These are phyloP conservation scores for Leptodactylus fallax DNA, from an alignment of 2,797 vertebrate genomes.

Conservation along the genomic window DNA sequence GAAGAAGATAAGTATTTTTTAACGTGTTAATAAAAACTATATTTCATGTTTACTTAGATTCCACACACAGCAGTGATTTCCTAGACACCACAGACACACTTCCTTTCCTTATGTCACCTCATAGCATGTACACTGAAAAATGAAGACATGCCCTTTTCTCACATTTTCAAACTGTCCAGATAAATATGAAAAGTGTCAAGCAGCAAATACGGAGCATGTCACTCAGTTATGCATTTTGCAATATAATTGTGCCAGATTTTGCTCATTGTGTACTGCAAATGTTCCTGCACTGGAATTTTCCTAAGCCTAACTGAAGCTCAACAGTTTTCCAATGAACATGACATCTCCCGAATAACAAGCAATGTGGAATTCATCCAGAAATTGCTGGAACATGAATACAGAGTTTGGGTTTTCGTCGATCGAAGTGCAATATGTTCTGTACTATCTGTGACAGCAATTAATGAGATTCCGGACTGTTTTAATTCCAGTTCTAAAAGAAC, in stretches of 20 bases:
- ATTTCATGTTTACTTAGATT: too few species aligned
- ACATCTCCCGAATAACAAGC: not conserved
- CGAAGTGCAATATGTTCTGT: not conserved
- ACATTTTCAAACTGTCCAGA: too few species aligned
- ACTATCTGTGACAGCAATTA: not conserved
- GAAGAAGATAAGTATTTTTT: too few species aligned
- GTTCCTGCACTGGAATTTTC: not conserved
- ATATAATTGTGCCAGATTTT: not conserved
- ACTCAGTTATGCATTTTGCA: not conserved
- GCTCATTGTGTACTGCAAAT: not conserved
- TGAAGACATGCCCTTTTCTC: too few species aligned
- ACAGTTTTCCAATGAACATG: not conserved
- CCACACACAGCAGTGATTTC: too few species aligned
- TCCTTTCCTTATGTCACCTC: too few species aligned
- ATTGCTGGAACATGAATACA: not conserved
- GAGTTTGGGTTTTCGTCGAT: not conserved
- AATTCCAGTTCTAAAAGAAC: not conserved
- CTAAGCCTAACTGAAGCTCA: not conserved
- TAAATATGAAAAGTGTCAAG: too few species aligned
- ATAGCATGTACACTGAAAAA: too few species aligned
- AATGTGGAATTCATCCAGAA: constrained; percentile 17
- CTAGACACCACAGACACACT: too few species aligned
- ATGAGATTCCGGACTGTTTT: not conserved
- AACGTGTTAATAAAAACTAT: too few species aligned
- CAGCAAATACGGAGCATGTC: too few species aligned